These are phyloP conservation scores for Bambusicola thoracicus DNA, from an alignment of 2,113 vertebrate species.

Conservation along the genomic window DNA sequence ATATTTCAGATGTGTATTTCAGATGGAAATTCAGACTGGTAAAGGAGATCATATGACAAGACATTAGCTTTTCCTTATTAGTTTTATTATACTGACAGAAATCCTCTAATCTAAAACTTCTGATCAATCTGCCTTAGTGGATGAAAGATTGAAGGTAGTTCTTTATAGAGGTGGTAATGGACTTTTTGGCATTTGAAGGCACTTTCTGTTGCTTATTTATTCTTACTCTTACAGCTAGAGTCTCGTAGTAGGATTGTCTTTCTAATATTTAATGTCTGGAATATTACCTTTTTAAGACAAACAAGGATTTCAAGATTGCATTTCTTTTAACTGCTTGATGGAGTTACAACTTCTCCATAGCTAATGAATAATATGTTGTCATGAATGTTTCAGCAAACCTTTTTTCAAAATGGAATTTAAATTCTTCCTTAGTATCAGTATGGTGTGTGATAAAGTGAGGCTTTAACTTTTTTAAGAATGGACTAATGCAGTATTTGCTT, in stretches of 20 bases:
- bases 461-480: background rate
- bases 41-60: background rate
- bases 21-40: background rate
- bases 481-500: slow-evolving; percentile 23
- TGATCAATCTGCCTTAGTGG: background rate
- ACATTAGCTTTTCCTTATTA: background rate
- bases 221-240: background rate
- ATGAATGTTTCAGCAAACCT: background rate
- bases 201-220: background rate
- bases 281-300: background rate
- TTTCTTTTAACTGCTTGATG: background rate
- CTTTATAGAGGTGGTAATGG: background rate
- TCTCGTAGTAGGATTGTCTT: background rate
- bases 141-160: background rate
- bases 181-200: background rate
- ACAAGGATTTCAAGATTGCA: background rate
- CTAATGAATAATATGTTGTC: background rate
- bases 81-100: background rate
- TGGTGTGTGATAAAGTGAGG: background rate
- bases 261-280: background rate
- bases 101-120: background rate
- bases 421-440: background rate
- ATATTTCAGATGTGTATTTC: background rate
- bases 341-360: background rate
- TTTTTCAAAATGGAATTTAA: background rate